Evolutionary conservation across 2,113 vertebrate genomes (phyloP), one percentile per base, ranked within the genome.

Genomic region (Chroicocephalus ridibundus): DNA sequence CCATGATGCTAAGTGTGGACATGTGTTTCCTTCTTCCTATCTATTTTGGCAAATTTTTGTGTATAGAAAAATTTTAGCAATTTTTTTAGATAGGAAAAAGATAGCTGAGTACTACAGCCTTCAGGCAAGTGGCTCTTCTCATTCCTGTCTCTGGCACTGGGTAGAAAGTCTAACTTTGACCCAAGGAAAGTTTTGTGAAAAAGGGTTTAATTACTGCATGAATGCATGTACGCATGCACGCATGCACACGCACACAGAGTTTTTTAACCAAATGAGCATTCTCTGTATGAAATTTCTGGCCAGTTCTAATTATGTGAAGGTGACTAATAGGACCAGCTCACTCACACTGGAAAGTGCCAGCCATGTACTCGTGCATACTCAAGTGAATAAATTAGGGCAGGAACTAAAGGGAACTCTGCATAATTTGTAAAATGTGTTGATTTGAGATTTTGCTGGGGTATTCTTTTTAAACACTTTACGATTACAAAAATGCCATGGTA

Each of bases 321-420:
- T 95, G 91, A 95, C 86, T 95, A 93, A 91, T 66, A 61, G 82
- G 61, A 80, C 55, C 58, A 55, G 3, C 21, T 60, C 66, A 51
- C 42, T 21, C 42, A 70, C 66, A 78, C 69, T 84, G 91, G 51
- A 85, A 86, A 95, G 58, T 62, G 47, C 40, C 38, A 88, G 47
- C 40, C 42, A 15, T 22, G 47, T 54, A 71, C 36, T 89, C 24
- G 4, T 52, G 36, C n/a, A 24, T 54, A 27, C 40, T 25, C 44
- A 79, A 72, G 20, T 16, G 26, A 80, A 93, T 22, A 89, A 80
- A 91, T 54, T 61, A 82, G 74, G 42, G 10, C 13, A 60, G 75
- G 46, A 77, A 29, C 31, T 32, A 27, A 27, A 89, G 54, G 74
- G n/a, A 44, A 17, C 54, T 74, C 55, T 70, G 27, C 51, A 44